Evolutionary conservation across 2,113 vertebrate genomes (phyloP).

Genomic region (Leptocoma aspasia): DNA sequence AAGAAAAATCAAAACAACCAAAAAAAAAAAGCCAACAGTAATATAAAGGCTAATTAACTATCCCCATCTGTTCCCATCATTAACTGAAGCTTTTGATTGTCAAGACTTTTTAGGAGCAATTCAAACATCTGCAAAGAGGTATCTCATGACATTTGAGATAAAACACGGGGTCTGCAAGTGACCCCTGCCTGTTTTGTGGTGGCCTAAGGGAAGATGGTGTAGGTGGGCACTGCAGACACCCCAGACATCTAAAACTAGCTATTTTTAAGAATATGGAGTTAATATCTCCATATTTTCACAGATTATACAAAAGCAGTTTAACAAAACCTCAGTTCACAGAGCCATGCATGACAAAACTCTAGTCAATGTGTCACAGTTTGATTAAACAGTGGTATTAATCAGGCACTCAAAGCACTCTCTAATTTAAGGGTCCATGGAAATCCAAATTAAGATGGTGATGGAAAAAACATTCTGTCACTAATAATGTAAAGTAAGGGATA

Average conservation of each 20-base stretch:
- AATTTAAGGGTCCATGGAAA: not conserved
- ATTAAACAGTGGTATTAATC: not conserved
- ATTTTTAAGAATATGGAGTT: not conserved
- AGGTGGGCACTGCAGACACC: not conserved
- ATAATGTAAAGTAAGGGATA: not conserved
- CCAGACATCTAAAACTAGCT: not conserved
- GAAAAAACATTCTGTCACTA: not conserved
- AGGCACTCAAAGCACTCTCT: not conserved
- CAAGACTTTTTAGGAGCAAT: not conserved
- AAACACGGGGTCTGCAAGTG: not conserved
- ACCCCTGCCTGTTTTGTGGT: not conserved
- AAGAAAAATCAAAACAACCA: not conserved
- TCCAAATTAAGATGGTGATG: not conserved
- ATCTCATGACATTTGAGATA: not conserved
- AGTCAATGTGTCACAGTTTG: not conserved
- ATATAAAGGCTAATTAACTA: not conserved
- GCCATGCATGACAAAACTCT: not conserved
- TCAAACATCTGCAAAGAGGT: not conserved
- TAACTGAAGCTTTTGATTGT: not conserved
- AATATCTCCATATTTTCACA: not conserved
- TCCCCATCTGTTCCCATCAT: not conserved
- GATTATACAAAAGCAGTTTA: not conserved
- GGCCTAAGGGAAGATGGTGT: not conserved
- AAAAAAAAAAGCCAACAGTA: not conserved
- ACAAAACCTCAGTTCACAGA: not conserved